Evolutionary conservation across 2,797 vertebrate species (phyloP).

Genomic region (Pelobates cultripes): DNA sequence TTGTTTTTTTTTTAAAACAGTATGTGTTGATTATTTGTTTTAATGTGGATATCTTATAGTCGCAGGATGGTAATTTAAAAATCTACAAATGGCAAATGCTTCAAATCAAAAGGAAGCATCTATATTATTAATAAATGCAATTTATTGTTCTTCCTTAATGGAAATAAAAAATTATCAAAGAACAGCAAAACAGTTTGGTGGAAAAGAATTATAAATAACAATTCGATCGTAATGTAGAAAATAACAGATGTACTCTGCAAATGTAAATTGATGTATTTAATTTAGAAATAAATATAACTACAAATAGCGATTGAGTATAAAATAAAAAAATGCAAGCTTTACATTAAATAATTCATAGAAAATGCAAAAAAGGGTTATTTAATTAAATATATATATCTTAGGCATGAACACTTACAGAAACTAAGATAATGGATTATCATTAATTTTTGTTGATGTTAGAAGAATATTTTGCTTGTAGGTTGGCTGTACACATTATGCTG

Average conservation of each 20-base stretch:
- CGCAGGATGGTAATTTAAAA: not conserved
- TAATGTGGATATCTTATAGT: not conserved
- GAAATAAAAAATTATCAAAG: not conserved
- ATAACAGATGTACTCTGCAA: not conserved
- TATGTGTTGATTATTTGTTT: not conserved
- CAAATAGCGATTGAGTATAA: not conserved
- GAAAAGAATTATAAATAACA: not conserved
- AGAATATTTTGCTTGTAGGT: too few species aligned
- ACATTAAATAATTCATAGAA: not conserved
- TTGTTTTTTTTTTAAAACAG: not conserved
- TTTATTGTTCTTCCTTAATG: not conserved
- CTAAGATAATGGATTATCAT: not conserved
- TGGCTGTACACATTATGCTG: too few species aligned
- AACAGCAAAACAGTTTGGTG: not conserved
- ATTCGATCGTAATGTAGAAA: not conserved
- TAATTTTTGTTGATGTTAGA: too few species aligned
- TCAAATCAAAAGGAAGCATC: not conserved
- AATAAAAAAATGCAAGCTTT: not conserved
- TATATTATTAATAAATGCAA: not conserved
- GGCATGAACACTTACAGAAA: not conserved
- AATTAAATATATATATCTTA: not conserved
- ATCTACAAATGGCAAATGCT: not conserved
- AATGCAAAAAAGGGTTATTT: not conserved
- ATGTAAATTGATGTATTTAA: not conserved
- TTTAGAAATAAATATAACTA: not conserved